These are phyloP conservation scores for Schizotus pectinicornis DNA, from an alignment of 2,888 invertebrate genomes.

Conservation along the genomic window DNA sequence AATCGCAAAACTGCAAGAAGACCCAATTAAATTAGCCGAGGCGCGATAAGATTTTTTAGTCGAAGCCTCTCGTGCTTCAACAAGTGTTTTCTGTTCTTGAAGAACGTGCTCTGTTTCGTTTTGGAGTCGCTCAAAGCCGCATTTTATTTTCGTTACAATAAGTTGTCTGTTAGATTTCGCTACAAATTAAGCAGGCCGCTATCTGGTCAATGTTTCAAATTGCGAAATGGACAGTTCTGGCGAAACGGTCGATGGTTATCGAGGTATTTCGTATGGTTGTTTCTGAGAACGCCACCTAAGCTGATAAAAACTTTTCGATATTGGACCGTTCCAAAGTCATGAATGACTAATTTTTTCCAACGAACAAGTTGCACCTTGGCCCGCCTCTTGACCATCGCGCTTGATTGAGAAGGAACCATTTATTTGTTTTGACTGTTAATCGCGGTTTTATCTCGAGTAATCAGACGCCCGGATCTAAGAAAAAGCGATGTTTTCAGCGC, in stretches of 20 bases:
- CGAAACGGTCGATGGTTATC: constrained; percentile 21
- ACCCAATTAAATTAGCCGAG: constrained; percentile 18
- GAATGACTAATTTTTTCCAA: background rate
- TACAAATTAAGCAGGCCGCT: constrained; percentile 40
- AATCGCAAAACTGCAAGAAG: constrained; percentile 9
- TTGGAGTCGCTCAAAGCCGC: constrained; percentile 34
- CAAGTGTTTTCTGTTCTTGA: constrained; percentile 41
- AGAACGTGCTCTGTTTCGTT: constrained; percentile 39
- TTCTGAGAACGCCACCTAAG: constrained; percentile 6
- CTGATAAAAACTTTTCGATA: constrained; percentile 3
- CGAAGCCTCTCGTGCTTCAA: constrained; percentile 27
- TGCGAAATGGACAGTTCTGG: constrained; percentile 21
- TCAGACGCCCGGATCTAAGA: constrained; percentile 18
- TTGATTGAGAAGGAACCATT: constrained; percentile 1
- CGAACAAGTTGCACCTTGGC: background rate
- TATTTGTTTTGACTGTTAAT: constrained; percentile 22
- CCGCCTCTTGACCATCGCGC: background rate
- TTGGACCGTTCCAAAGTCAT: too few species aligned
- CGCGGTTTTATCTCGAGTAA: constrained; percentile 18
- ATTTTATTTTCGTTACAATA: constrained; percentile 42
- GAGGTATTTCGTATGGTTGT: background rate
- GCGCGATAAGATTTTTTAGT: constrained; percentile 21
- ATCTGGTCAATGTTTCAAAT: constrained; percentile 40
- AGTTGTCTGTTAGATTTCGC: constrained; percentile 42
- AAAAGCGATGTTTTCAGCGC: constrained; percentile 24